These are phyloP conservation scores for Tubulanus polymorphus DNA, from an alignment of 2,888 invertebrate genomes.

Conservation along the genomic window DNA sequence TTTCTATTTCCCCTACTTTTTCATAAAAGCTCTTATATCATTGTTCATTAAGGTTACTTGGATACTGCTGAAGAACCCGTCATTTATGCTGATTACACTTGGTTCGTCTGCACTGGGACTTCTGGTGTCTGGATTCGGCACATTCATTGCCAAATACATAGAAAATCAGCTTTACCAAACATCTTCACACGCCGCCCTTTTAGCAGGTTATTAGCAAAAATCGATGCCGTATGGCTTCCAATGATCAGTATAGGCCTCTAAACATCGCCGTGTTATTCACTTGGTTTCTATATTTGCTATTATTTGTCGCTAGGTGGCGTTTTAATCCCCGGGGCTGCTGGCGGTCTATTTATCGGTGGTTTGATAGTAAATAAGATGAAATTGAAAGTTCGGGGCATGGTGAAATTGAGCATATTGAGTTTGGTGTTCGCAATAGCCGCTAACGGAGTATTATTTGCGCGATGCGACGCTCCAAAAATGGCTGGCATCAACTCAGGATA, in stretches of 20 bases:
- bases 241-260: too few species aligned
- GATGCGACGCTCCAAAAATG: conserved; percentile 29
- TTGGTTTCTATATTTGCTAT: too few species aligned
- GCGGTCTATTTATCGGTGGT: conserved; percentile 44
- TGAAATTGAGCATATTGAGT: conserved; percentile 31
- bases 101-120: too few species aligned
- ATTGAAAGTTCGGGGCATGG: conserved; percentile 34
- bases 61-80: conserved; percentile 28
- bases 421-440: conserved; percentile 25
- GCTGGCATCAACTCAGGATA: too few species aligned
- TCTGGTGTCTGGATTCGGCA: conserved; percentile 70
- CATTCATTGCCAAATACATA: conserved; percentile 70
- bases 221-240: too few species aligned
- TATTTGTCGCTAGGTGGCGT: too few species aligned
- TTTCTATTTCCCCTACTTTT: too few species aligned
- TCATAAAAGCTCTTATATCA: too few species aligned
- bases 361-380: conserved; percentile 34
- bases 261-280: too few species aligned
- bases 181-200: conserved; percentile 65
- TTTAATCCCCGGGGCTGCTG: conserved; percentile 43
- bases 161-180: conserved; percentile 69
- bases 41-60: too few species aligned
- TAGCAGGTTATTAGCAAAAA: too few species aligned
- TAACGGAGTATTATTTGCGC: conserved; percentile 29
- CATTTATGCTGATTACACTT: conserved; percentile 63